A percentile compares a stretch with the other conserved stretches of the same genome.
Conservation (phyloP, 2,797 vertebrate genomes). For the Phylloscopus collybita region DNA sequence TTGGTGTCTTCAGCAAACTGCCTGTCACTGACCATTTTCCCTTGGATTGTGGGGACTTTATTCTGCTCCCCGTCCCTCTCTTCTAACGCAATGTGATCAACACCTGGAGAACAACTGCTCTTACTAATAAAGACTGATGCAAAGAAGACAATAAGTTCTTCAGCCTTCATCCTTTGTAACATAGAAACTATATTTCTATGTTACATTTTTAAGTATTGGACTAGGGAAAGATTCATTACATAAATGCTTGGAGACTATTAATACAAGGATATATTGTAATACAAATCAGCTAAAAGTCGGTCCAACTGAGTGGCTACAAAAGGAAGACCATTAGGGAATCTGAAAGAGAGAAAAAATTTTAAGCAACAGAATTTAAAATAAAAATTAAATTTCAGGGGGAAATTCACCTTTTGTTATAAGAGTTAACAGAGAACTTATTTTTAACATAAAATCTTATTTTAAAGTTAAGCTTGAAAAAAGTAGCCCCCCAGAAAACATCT, state of each 20-base stretch:
- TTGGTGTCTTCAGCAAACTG: too few species aligned
- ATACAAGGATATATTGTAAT: background rate
- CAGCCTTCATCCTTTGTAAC: background rate
- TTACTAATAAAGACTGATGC: background rate
- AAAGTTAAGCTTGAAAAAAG: background rate
- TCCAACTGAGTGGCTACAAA: background rate
- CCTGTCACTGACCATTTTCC: background rate
- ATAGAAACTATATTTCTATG: background rate
- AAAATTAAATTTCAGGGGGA: background rate
- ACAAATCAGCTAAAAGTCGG: background rate
- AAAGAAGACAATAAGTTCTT: background rate
- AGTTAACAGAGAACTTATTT: background rate
- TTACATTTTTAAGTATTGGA: background rate
- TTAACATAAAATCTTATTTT: background rate
- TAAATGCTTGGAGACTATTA: background rate
- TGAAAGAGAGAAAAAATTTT: background rate
- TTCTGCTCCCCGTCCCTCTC: background rate
- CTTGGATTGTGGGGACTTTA: background rate
- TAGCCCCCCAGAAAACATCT: accelerated
- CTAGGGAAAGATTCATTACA: background rate
- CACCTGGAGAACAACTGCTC: background rate
- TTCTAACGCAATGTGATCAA: background rate
- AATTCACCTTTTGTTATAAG: background rate
- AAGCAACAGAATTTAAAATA: background rate
- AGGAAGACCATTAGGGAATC: background rate